Evolutionary conservation across 1,140 invertebrate genomes (phyloP).

Genomic region (Vanessa tameamea): DNA sequence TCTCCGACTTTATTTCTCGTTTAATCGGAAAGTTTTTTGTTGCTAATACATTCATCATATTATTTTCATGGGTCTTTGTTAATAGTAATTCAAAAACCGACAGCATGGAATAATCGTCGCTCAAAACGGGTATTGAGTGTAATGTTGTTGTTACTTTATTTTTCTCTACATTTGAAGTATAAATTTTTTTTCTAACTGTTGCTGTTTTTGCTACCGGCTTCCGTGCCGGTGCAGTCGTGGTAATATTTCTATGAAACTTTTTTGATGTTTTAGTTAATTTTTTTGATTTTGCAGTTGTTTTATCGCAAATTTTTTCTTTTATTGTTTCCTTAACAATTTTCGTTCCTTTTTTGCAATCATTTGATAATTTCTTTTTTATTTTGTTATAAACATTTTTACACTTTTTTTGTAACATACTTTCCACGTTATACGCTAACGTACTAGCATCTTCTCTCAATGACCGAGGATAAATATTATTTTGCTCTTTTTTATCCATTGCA

Average conservation of each 20-base stretch:
- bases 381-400: constrained; percentile 54
- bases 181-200: constrained; percentile 16
- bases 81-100: constrained; percentile 57
- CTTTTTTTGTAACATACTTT: constrained; percentile 52
- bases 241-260: not conserved
- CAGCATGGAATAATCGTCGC: constrained; percentile 58
- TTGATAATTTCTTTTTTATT: constrained; percentile 51
- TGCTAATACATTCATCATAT: constrained; percentile 46
- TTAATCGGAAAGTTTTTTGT: constrained; percentile 15
- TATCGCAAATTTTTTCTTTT: constrained; percentile 30
- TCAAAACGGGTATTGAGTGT: constrained; percentile 34
- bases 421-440: constrained; percentile 45
- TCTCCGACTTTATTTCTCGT: constrained; percentile 1
- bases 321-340: constrained; percentile 38
- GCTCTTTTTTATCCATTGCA: not conserved
- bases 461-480: constrained; percentile 23
- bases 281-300: not conserved
- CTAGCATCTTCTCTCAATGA: constrained; percentile 50
- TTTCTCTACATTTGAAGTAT: constrained; percentile 11
- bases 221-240: constrained; percentile 13
- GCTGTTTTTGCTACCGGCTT: constrained; percentile 4
- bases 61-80: constrained; percentile 51
- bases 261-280: constrained; percentile 30
- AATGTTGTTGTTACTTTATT: constrained; percentile 2
- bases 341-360: constrained; percentile 48